These are phyloP conservation scores for Nyctibius grandis DNA, from an alignment of 2,797 vertebrate species.

Conservation along the genomic window DNA sequence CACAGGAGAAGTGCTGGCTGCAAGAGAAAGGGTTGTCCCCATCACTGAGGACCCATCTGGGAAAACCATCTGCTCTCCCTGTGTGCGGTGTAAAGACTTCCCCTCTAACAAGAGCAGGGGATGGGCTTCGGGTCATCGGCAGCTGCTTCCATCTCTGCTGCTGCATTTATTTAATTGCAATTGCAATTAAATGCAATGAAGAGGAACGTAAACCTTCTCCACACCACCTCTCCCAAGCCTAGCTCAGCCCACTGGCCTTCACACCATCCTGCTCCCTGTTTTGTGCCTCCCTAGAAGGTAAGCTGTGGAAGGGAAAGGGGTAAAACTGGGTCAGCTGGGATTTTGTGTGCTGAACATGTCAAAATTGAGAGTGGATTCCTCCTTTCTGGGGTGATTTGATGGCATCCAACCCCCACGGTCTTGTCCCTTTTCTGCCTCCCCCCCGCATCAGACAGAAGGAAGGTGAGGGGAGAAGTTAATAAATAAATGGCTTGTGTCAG, in stretches of 20 bases:
- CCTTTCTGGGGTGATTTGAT: background rate
- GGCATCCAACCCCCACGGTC: background rate
- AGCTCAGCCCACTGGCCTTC: background rate
- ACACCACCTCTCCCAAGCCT: background rate
- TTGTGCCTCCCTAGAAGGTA: background rate
- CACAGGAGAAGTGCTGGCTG: background rate
- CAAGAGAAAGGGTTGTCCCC: fast-evolving
- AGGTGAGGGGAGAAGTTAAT: background rate
- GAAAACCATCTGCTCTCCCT: background rate
- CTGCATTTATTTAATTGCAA: background rate
- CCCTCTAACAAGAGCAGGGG: background rate
- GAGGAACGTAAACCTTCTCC: background rate
- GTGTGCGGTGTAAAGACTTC: background rate
- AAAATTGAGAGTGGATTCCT: fast-evolving
- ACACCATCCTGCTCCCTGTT: background rate
- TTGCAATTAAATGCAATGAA: constrained; percentile 11
- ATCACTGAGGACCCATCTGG: background rate
- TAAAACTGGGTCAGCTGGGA: background rate
- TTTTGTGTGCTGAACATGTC: background rate
- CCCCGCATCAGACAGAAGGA: background rate
- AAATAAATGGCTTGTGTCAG: background rate
- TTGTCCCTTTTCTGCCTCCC: background rate
- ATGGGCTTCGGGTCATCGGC: background rate
- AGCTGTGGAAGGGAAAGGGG: background rate
- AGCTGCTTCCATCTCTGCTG: background rate